Base-by-base conservation (phyloP, 2,888 invertebrate species). In the Patella pellucida region DNA sequence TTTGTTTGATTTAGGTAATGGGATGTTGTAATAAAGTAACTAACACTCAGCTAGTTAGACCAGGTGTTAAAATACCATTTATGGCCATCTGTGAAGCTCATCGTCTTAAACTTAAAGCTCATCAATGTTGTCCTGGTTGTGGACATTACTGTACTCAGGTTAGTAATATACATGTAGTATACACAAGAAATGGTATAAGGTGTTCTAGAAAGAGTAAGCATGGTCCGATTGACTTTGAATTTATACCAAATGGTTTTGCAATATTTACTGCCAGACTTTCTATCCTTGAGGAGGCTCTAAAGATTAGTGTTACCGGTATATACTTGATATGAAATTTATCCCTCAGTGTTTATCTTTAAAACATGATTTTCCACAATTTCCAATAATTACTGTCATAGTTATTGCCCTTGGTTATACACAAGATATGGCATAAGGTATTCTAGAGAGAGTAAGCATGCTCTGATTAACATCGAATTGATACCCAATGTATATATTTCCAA, bases 41-140 rank as follows among this genome's bases (percentile, higher is more conserved):
- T 51, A 88, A 87, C 77, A 76, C 82, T 67, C 88, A 89, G 81
- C 81, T 91, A 71, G 85, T 90, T 50, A 86, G 92, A 9, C 90
- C 92, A 7, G 86, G 87, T 9, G 86, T 89, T 15, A 90, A 90
- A 82, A 94, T 96, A 72, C 96, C 96, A 14, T 97, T 94, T 91
- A 93, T 95, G 89, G 93, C 95, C 23, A 92, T 95, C 41, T 97
- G 97, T 90, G 93, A 93, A 71, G 93, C 94, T 85, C 97, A 97
- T 91, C 93, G 94, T 78, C 94, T 94, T 84, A 93, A 96, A 77
- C 92, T 97, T 78, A 91, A 93, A 16, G 91, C 93, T 56, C 97
- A 97, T 91, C 96, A 96, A 90, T 96, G 96, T 90, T 97, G 97
- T 88, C 95, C 97, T 0, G 94, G 95, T 1, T 97, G 97, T 91